phyloP scores from a whole-genome alignment of 2,113 vertebrate genomes.

The Conger conger region DNA sequence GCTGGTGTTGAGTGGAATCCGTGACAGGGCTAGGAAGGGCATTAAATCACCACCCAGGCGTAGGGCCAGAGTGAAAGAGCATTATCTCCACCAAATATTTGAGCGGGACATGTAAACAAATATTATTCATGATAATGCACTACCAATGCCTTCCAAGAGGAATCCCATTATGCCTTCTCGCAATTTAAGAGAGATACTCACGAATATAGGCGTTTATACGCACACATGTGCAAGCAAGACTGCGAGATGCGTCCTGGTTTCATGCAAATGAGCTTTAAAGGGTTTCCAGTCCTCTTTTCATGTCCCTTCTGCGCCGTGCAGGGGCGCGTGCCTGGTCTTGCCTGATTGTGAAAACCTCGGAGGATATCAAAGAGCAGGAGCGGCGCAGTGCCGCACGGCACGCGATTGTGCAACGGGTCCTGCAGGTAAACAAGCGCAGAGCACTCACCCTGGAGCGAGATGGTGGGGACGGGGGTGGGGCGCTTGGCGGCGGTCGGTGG shows the following conservation, averaged over 20 bases:
- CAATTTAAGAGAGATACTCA: slow-evolving; percentile 4
- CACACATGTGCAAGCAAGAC: not conserved
- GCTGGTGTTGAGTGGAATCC: slow-evolving; percentile 28
- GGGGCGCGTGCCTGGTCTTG: slow-evolving; percentile 78
- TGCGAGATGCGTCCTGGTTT: not conserved
- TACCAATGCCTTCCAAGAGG: slow-evolving; percentile 12
- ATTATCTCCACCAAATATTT: slow-evolving; percentile 23
- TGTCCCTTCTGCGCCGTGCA: slow-evolving; percentile 67
- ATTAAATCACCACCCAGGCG: slow-evolving; percentile 26
- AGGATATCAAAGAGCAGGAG: slow-evolving; percentile 67
- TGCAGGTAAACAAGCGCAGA: slow-evolving; percentile 47
- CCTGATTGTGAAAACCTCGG: slow-evolving; percentile 54
- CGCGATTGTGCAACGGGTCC: slow-evolving; percentile 71
- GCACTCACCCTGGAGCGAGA: slow-evolving; percentile 51
- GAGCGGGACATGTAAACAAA: slow-evolving; percentile 25
- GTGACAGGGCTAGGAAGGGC: slow-evolving; percentile 21
- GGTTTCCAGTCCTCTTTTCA: slow-evolving; percentile 62
- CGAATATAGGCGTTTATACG: not conserved
- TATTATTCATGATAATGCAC: slow-evolving; percentile 33
- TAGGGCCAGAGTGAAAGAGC: slow-evolving; percentile 23
- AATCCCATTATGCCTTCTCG: slow-evolving; percentile 26
- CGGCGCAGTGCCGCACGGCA: slow-evolving; percentile 31
- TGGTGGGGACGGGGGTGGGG: slow-evolving; percentile 35
- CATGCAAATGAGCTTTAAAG: slow-evolving; percentile 49
- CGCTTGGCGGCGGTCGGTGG: slow-evolving; percentile 22